These are phyloP conservation scores for Melanotaenia parkinsoni DNA, from an alignment of 2,797 vertebrate genomes.

Conservation along the genomic window DNA sequence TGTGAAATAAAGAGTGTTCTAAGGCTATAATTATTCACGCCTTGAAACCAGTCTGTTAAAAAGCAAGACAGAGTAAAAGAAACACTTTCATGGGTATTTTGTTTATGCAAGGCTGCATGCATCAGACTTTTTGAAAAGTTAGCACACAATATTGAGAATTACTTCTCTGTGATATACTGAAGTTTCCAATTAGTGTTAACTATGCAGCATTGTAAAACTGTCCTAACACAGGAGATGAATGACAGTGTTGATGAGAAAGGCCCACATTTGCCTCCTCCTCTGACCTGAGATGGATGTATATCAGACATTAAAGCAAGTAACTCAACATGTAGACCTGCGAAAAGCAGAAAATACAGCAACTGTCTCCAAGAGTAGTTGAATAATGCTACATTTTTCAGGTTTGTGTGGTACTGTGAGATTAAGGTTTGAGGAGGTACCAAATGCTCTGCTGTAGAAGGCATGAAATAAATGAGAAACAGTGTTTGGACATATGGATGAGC, in stretches of 20 bases:
- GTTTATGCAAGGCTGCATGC: conserved; percentile 14
- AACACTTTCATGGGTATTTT: conserved; percentile 11
- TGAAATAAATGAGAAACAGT: conserved; percentile 54
- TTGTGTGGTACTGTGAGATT: conserved; percentile 22
- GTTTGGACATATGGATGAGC: conserved; percentile 76
- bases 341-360: conserved; percentile 33
- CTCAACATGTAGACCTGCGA: conserved; percentile 11
- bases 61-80: conserved; percentile 12
- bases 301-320: conserved; percentile 30
- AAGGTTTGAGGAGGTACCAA: conserved; percentile 32
- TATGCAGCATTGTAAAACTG: conserved; percentile 61
- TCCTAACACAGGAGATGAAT: conserved; percentile 77
- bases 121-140: conserved; percentile 24
- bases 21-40: conserved; percentile 19
- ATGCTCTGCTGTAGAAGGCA: conserved; percentile 18
- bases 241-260: conserved; percentile 70
- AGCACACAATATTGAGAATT: conserved; percentile 12
- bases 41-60: conserved; percentile 28
- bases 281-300: conserved; percentile 52
- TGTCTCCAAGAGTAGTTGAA: conserved; percentile 9
- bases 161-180: conserved; percentile 50
- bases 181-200: conserved; percentile 70
- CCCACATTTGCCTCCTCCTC: conserved; percentile 54
- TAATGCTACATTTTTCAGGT: conserved; percentile 19
- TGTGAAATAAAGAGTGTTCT: conserved; percentile 19